Base-by-base conservation (phyloP, 2,797 vertebrate genomes). In the Hephaestus fuliginosus region DNA sequence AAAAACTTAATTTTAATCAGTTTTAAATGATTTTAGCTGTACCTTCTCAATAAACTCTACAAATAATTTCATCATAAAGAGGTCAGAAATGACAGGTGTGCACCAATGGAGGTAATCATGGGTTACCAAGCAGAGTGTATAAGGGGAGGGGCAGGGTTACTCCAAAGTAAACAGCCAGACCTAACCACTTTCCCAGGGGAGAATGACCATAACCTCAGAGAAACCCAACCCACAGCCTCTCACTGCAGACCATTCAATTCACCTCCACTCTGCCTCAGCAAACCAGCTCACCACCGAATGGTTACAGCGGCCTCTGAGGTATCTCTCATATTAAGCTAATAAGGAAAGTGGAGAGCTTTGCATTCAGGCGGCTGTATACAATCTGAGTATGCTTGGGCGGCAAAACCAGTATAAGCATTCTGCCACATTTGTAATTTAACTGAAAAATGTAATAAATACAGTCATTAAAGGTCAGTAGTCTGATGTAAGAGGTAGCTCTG, bases 131-230 rank as follows among this genome's bases (percentile, higher is more conserved):
- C 76, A 36, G 75, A 83, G 85, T 71, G 84, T 83, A 88, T 65
- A 87, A 89, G 81, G 88, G 89, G 86, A 88, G 91, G 91, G 87
- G 91, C 83, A 86, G 89, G 82, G 83, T 89, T 86, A 88, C 91
- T 94, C 92, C 92, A 95, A 95, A 93, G 92, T 92, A 95, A 95
- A 96, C 94, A 96, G 89, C 87, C 66, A 84, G 87, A 88, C 94
- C 87, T 94, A 89, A 96, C 96, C 96, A 94, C 95, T 91, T 86
- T 93, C 95, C 95, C 95, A 86, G 78, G 95, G 93, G 95, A 95
- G 91, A 91, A 89, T 94, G 93, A 95, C 93, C 93, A 92, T 95
- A 96, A 96, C 95, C 95, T 95, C 95, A 95, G 93, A 92, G 91
- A 95, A 95, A 95, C 90, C 90, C 89, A 95, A 93, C 83, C 92